Conservation (phyloP, 2,113 vertebrate genomes). For the Menura novaehollandiae region DNA sequence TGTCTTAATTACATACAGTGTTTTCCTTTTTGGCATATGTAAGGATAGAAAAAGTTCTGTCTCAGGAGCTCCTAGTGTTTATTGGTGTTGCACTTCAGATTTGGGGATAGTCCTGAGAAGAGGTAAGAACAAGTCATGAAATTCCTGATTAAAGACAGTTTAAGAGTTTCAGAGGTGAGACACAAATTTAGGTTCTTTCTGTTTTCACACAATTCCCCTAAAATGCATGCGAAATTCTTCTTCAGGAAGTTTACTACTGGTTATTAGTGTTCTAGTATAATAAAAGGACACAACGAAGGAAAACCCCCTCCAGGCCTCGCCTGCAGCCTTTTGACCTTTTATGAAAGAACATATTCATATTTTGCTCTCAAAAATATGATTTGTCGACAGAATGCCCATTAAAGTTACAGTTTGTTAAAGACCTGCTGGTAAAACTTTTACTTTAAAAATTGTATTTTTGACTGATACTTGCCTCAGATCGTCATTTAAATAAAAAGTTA, state of each 20-base stretch:
- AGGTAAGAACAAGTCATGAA: background rate
- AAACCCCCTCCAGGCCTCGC: background rate
- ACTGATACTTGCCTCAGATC: background rate
- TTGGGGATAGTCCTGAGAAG: background rate
- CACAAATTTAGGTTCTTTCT: background rate
- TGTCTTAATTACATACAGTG: background rate
- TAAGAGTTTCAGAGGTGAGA: background rate
- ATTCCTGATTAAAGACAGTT: background rate
- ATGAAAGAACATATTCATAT: background rate
- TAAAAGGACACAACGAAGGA: background rate
- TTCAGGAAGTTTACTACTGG: background rate
- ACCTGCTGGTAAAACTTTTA: background rate
- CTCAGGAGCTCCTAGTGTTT: background rate
- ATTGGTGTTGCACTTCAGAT: background rate
- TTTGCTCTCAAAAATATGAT: background rate
- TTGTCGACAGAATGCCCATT: background rate
- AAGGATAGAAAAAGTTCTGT: background rate
- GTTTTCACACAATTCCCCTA: background rate
- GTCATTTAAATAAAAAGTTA: background rate
- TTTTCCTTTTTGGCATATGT: background rate
- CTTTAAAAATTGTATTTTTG: background rate
- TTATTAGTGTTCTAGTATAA: background rate
- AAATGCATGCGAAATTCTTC: background rate
- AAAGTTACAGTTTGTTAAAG: background rate
- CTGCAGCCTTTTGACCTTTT: background rate